Base-by-base conservation (phyloP, 2,797 vertebrate genomes). In the Otolemur crassicaudatus region DNA sequence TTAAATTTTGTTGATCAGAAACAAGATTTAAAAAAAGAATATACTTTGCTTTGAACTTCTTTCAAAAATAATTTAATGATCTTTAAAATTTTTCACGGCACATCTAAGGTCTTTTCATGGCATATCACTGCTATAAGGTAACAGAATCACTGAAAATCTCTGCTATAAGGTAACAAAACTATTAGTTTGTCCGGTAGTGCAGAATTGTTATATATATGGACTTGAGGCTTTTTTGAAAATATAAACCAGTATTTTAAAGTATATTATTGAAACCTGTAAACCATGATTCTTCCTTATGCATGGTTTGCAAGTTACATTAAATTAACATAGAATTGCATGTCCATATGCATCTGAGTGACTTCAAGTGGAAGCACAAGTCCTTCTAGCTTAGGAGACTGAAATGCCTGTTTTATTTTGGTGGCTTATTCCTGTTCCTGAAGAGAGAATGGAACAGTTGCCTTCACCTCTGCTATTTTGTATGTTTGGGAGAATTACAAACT, bases 141-240 rank as follows among this genome's bases (percentile, higher is more conserved):
- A 43, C 91, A 79, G 80, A 37, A 73, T 43, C 40, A 43, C 40
- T 53, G 49, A 53, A 53, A 53, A 53, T 53, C 46, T 13, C 2
- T 67, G 1, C 89, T 90, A 0, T 87, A 89, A n/a, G 89, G 83
- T 94, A 72, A 43, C 91, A 79, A 82, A 37, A 73, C 53, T 97
- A 96, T 84, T 94, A 94, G 96, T 96, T 96, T 91, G 34, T 94
- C n/a, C 83, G 80, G 25, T 67, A 85, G 19, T 25, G 19, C 69
- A 86, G 61, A 96, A 81, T 96, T 69, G 88, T 98, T 97, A 92
- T 97, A 83, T 93, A 95, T 96, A 37, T 67, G 34, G 97, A 95
- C 97, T 97, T 98, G 95, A 98, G 97, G 94, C 96, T 87, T 91
- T 63, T 96, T 97, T 98, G 96, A 95, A 98, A 98, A 98, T 96